These are phyloP conservation scores for Drosophila tripunctata DNA, from an alignment of 2,888 invertebrate species.

Conservation along the genomic window DNA sequence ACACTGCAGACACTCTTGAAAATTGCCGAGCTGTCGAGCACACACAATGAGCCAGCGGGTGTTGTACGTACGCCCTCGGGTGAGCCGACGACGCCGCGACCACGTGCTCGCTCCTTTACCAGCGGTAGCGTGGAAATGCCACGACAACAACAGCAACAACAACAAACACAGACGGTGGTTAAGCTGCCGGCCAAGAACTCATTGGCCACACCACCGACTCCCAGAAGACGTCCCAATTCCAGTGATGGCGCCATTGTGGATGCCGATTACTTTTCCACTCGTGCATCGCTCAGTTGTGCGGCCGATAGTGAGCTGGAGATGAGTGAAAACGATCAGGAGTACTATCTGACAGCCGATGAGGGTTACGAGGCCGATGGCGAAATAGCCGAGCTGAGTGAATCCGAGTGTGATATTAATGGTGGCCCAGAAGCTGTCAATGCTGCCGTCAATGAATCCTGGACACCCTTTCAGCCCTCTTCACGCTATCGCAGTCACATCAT, in stretches of 20 bases:
- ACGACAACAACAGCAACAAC: slow-evolving; percentile 44
- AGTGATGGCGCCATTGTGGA: slow-evolving; percentile 73
- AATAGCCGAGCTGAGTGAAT: slow-evolving; percentile 81
- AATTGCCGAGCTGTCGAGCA: slow-evolving; percentile 82
- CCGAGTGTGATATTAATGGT: slow-evolving; percentile 70
- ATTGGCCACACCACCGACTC: slow-evolving; percentile 66
- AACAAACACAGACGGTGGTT: slow-evolving; percentile 12
- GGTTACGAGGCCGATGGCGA: slow-evolving; percentile 85
- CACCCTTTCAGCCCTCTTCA: slow-evolving; percentile 81
- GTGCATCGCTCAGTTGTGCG: slow-evolving; percentile 78
- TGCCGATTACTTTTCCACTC: slow-evolving; percentile 81
- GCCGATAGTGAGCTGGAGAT: slow-evolving; percentile 82
- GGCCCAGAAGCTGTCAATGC: slow-evolving; percentile 13
- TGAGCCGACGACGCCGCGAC: no score
- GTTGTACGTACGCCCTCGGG: slow-evolving; percentile 57
- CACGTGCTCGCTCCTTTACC: slow-evolving; percentile 67
- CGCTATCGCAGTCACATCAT: slow-evolving; percentile 82
- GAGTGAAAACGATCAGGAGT: slow-evolving; percentile 83
- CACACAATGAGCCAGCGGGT: slow-evolving; percentile 64
- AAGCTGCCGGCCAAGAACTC: slow-evolving; percentile 73
- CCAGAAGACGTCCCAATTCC: slow-evolving; percentile 64
- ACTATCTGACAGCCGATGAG: slow-evolving; percentile 83
- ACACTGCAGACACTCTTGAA: slow-evolving; percentile 82
- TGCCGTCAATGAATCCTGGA: slow-evolving; percentile 69
- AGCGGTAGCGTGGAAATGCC: slow-evolving; percentile 64